These are phyloP conservation scores for Asteroscopus sphinx DNA, from an alignment of 2,888 invertebrate species.

Conservation along the genomic window DNA sequence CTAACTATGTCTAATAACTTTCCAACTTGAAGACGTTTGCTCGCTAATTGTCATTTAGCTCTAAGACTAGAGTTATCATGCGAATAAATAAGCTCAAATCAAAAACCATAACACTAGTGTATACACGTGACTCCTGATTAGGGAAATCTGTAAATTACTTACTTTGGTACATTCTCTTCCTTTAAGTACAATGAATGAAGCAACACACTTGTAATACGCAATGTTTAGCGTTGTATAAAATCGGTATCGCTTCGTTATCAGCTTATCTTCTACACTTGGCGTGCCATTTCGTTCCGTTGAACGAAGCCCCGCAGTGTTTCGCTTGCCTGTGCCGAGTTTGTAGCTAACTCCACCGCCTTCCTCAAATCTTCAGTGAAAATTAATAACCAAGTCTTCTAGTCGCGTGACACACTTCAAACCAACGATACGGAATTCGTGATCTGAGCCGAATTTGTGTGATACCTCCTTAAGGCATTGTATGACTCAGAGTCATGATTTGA, in stretches of 20 bases:
- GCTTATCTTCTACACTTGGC: slow-evolving; percentile 84
- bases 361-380: slow-evolving; percentile 63
- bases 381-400: slow-evolving; percentile 62
- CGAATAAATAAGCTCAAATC: slow-evolving; percentile 7
- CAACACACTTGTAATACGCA: slow-evolving; percentile 68
- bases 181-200: slow-evolving; percentile 50
- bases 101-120: background rate
- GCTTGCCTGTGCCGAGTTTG: slow-evolving; percentile 72
- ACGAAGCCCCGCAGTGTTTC: slow-evolving; percentile 77
- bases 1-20: slow-evolving; percentile 67
- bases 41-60: slow-evolving; percentile 32
- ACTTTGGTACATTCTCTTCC: slow-evolving; percentile 9
- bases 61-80: slow-evolving; percentile 30
- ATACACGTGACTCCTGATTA: slow-evolving; percentile 1
- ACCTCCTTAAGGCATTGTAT: slow-evolving; percentile 61
- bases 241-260: slow-evolving; percentile 85
- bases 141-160: background rate
- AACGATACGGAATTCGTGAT: slow-evolving; percentile 57
- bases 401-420: slow-evolving; percentile 63
- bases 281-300: slow-evolving; percentile 80
- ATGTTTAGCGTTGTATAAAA: slow-evolving; percentile 77
- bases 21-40: slow-evolving; percentile 60
- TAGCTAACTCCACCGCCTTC: slow-evolving; percentile 64
- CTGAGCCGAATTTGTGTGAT: slow-evolving; percentile 56
- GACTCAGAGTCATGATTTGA: slow-evolving; percentile 61